Evolutionary conservation across 2,888 invertebrate species (phyloP).

Genomic region (Philereme transversata): DNA sequence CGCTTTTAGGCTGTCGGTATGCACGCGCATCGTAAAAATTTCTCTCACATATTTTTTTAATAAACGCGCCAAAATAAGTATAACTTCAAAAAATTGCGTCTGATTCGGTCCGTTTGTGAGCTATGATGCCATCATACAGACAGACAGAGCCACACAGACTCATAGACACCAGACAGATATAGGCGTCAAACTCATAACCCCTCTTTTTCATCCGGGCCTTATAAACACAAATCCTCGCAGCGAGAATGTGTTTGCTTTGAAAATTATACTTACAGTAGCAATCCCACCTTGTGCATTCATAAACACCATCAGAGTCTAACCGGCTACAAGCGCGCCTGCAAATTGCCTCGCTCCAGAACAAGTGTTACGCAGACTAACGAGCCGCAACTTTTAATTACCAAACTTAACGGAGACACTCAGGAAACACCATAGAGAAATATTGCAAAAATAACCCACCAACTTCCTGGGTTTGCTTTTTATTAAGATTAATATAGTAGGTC

Average conservation of each 20-base stretch:
- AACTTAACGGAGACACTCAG: conserved; percentile 63
- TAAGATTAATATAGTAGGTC: no score
- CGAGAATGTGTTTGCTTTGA: background rate
- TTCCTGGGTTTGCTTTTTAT: conserved; percentile 46
- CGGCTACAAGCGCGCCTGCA: conserved; percentile 39
- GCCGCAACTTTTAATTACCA: conserved; percentile 73
- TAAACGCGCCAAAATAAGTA: no score
- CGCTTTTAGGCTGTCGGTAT: no score
- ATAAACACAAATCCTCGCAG: background rate
- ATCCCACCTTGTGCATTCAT: conserved; percentile 28
- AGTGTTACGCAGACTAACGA: conserved; percentile 53
- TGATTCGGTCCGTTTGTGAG: no score
- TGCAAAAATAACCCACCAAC: conserved; percentile 49
- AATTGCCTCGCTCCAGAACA: conserved; percentile 53
- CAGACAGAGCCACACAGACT: no score
- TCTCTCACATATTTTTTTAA: no score
- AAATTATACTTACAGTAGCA: conserved; percentile 8
- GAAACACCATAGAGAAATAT: conserved; percentile 59
- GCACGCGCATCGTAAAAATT: no score
- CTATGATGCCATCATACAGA: no score
- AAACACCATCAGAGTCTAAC: conserved; percentile 30
- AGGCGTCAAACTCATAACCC: no score
- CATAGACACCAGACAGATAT: no score
- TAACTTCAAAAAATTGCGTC: no score
- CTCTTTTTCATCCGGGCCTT: no score